Percentiles rank a stretch among this genome's conserved stretches.
phyloP scores from a whole-genome alignment of 2,797 vertebrate species.

The Chrosomus eos region DNA sequence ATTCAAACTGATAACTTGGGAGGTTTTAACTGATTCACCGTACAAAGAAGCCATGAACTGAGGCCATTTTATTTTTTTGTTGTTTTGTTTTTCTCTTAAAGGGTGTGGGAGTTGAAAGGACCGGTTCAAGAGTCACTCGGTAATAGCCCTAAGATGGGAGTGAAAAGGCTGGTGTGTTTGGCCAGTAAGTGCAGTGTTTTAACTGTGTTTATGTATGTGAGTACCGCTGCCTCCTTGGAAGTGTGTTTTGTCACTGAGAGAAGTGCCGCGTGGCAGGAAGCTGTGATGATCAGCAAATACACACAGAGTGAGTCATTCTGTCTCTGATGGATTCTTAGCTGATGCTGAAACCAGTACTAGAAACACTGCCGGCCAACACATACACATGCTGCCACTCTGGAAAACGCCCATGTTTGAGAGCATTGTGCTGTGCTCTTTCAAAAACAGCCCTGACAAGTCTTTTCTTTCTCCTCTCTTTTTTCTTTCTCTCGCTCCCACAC shows the following conservation, averaged over 20 bases:
- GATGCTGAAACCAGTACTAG: slow-evolving; percentile 52
- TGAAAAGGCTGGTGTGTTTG: slow-evolving; percentile 28
- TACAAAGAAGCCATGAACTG: background rate
- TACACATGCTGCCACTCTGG: slow-evolving; percentile 48
- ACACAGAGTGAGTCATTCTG: slow-evolving; percentile 60
- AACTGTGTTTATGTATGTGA: slow-evolving; percentile 37
- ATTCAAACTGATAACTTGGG: background rate
- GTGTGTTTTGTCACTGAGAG: slow-evolving; percentile 54
- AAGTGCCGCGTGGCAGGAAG: slow-evolving; percentile 55
- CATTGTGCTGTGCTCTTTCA: slow-evolving; percentile 46
- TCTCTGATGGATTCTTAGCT: slow-evolving; percentile 56
- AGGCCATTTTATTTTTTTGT: background rate
- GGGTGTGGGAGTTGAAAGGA: background rate
- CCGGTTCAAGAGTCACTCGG: background rate
- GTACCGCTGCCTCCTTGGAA: slow-evolving; percentile 26
- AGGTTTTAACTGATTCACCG: background rate
- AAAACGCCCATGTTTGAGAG: slow-evolving; percentile 46
- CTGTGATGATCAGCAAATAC: slow-evolving; percentile 62
- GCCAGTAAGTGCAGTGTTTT: slow-evolving; percentile 53
- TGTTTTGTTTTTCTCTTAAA: background rate
- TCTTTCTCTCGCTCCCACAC: slow-evolving; percentile 20
- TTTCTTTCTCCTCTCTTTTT: slow-evolving; percentile 21
- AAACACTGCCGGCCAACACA: slow-evolving; percentile 44
- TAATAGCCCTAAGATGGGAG: background rate
- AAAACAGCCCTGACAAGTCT: slow-evolving; percentile 37